Conservation (phyloP, 1,140 invertebrate species). For the Odontomachus brunneus region DNA sequence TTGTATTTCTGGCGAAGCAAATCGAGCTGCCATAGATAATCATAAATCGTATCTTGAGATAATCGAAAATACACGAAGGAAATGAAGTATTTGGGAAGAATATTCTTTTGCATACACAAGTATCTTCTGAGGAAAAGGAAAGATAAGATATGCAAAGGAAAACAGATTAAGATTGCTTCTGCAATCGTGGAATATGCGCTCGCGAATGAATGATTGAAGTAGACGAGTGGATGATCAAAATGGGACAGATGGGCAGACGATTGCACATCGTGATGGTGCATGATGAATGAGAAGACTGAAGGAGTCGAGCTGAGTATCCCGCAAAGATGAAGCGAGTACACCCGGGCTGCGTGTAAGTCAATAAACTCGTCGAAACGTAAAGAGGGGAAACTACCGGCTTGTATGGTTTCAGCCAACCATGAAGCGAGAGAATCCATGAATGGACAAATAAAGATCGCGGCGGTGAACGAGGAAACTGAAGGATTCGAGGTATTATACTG, state of each 20-base stretch:
- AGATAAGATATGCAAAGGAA: neutral
- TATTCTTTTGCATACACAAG: neutral
- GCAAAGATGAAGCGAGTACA: constrained; percentile 13
- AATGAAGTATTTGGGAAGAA: neutral
- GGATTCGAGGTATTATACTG: constrained; percentile 36
- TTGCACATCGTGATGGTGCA: neutral
- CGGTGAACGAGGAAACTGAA: constrained; percentile 32
- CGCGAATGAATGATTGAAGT: neutral
- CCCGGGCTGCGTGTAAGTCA: neutral
- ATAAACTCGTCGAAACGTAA: constrained; percentile 42
- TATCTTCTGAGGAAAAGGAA: neutral
- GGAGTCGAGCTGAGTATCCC: constrained; percentile 5
- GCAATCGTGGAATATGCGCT: neutral
- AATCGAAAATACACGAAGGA: neutral
- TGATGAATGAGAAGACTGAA: neutral
- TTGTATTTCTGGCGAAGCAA: neutral
- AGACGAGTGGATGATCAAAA: constrained; percentile 17
- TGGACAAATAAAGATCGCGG: constrained; percentile 44
- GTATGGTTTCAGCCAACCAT: constrained; percentile 24
- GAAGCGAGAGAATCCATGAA: constrained; percentile 23
- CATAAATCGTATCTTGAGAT: neutral
- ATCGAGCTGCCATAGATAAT: neutral
- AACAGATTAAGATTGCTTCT: neutral
- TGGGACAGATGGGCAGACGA: neutral
- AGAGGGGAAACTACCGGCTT: constrained; percentile 27